Evolutionary conservation across 2,888 invertebrate species (phyloP), one percentile per base, ranked within the genome.

Genomic region (Drosophila setosimentum): DNA sequence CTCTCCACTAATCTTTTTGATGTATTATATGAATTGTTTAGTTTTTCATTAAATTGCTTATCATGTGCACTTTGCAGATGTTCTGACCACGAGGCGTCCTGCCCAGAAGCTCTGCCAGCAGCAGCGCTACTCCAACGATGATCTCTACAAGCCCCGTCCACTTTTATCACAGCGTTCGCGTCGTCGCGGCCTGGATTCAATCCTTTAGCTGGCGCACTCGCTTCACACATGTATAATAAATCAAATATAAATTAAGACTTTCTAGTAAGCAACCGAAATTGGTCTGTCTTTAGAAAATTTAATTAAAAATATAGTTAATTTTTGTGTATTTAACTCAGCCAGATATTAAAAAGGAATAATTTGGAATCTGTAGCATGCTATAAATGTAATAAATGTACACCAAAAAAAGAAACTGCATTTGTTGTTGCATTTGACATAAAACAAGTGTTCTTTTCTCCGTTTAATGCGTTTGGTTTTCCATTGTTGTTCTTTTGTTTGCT

Each of bases 61-160:
- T 45, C 16, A 24, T 57, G 48, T 69, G 21, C 30, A 33, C 40
- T 70, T 60, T 32, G 30, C 62, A 89, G 83, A 60, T n/a, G 48
- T 60, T n/a, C 30, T 75, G 63, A 65, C 80, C 27, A 48, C 72
- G 32, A 68, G 84, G 33, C 75, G 88, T n/a, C 73, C 80, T 32
- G 74, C 79, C 70, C 79, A 73, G 64, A 92, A 92, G 68, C 63
- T 87, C 33, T 83, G 79, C 49, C 91, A 89, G 62, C 91, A 92
- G 68, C 95, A 96, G 91, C 94, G 95, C 71, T 96, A 96, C 89
- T 94, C 95, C 66, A 95, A 95, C 81, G 95, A 96, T 82, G 96
- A 96, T 93, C 93, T 96, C 67, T 96, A 96, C 91, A 96, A 96
- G 91, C 96, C 96, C 61, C 93, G 96, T 78, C 95, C 95, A 49